Evolutionary conservation across 2,888 invertebrate species (phyloP), one percentile per base, ranked within the genome.

Genomic region (Hydraecia micacea): DNA sequence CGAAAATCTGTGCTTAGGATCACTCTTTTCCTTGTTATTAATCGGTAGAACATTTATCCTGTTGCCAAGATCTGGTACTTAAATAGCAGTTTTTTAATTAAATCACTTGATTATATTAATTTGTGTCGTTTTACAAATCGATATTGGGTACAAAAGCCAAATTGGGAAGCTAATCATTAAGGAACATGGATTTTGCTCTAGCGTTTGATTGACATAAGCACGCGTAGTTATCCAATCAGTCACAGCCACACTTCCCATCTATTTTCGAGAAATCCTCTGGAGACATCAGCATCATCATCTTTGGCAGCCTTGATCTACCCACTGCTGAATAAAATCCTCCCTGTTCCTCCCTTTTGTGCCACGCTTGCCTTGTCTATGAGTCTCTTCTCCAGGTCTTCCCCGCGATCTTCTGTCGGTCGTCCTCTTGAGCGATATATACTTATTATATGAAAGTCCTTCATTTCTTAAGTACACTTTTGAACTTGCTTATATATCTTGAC

Each of bases 131-230:
- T 49, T 32, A 32, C 15, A 46, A 46, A 46, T 15, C 46, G 15
- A 46, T 46, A 13, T 42, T 9, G 13, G 42, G 9, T 46, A 46
- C 32, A 13, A 7, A 32, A 32, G 15, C 25, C 11, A 55, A 18
- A 32, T 32, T 32, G 18, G 7, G 15, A 73, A 52, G 0, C 2
- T 1, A n/a, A 39, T 39, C 2, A 25, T 73, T 73, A 42, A 11
- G 11, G 42, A 42, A 42, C 2, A 11, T 42, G 11, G 60, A 77
- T 67, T 77, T 21, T 25, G 5, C 9, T 68, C 18, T 3, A 65
- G 65, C 78, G 5, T 79, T 79, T 72, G 65, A 72, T 32, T 39
- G 15, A 58, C 9, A 39, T 21, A 79, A 25, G 13, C 70, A 78
- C 9, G 42, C 42, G 1, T 52, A 7, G 25, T 58, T 46, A 46